Conservation (phyloP, 2,797 vertebrate genomes). For the Eupleurogrammus muticus region DNA sequence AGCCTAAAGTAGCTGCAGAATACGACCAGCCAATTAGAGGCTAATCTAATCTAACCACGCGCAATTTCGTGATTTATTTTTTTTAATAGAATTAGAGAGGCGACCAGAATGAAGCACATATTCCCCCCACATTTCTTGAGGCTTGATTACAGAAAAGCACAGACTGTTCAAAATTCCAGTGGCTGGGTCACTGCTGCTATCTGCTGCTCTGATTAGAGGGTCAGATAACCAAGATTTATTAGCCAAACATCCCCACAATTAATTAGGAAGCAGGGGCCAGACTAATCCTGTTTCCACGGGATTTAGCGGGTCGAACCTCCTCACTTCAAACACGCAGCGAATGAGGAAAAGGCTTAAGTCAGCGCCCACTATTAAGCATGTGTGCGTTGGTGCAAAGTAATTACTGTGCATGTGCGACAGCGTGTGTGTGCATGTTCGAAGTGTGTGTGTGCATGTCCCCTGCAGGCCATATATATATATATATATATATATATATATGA, state of each 20-base stretch:
- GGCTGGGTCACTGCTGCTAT: constrained; percentile 67
- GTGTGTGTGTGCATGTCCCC: no score
- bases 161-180: constrained; percentile 72
- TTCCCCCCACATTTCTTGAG: constrained; percentile 58
- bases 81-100: constrained; percentile 79
- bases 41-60: constrained; percentile 68
- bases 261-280: constrained; percentile 75
- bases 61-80: constrained; percentile 54
- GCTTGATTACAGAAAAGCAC: constrained; percentile 69
- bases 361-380: constrained; percentile 38
- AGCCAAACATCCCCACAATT: constrained; percentile 79
- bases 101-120: constrained; percentile 72
- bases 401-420: constrained; percentile 12
- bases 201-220: constrained; percentile 73
- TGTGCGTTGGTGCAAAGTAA: constrained; percentile 24
- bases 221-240: constrained; percentile 84
- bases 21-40: constrained; percentile 64
- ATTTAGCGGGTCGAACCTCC: constrained; percentile 69
- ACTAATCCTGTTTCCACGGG: constrained; percentile 82
- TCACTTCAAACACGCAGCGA: constrained; percentile 70
- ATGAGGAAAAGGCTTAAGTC: constrained; percentile 59
- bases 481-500: no score
- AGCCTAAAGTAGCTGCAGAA: constrained; percentile 39
- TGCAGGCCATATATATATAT: constrained; percentile 14
- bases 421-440: not conserved